A percentile compares a stretch with the other conserved stretches of the same genome.
Evolutionary conservation across 1,140 invertebrate species (phyloP).

Genomic region (Eurytemora carolleeae): DNA sequence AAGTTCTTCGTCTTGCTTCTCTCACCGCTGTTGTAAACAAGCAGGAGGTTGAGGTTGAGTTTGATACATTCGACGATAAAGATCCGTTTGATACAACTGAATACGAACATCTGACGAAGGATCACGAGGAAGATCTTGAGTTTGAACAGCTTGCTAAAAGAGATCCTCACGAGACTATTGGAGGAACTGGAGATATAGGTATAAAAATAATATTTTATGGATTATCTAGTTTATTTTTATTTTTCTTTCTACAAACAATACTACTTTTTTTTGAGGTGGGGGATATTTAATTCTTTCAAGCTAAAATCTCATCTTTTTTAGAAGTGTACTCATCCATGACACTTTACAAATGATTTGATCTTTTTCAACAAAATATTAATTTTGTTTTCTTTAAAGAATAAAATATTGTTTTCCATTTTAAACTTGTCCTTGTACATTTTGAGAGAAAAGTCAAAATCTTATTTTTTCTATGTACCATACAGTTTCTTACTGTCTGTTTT

Average conservation of each 20-base stretch:
- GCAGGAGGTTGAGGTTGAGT: background rate
- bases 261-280: too few species aligned
- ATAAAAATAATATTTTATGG: background rate
- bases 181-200: background rate
- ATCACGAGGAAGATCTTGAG: constrained; percentile 10
- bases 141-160: constrained; percentile 10
- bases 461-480: too few species aligned
- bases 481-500: too few species aligned
- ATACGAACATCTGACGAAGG: constrained; percentile 5
- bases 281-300: too few species aligned
- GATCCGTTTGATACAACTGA: constrained; percentile 15
- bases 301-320: too few species aligned
- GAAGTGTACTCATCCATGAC: too few species aligned
- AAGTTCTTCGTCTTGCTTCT: constrained; percentile 11
- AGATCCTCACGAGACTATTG: background rate
- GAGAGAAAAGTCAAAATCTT: too few species aligned
- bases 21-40: constrained; percentile 1
- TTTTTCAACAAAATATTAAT: too few species aligned
- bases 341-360: too few species aligned
- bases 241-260: background rate
- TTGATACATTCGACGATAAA: constrained; percentile 1
- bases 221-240: background rate
- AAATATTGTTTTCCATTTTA: too few species aligned
- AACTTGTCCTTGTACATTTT: too few species aligned
- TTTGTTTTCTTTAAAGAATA: too few species aligned